A percentile compares a stretch with the other conserved stretches of the same genome.
phyloP scores from a whole-genome alignment of 2,113 vertebrate genomes.

The Salvelinus fontinalis region DNA sequence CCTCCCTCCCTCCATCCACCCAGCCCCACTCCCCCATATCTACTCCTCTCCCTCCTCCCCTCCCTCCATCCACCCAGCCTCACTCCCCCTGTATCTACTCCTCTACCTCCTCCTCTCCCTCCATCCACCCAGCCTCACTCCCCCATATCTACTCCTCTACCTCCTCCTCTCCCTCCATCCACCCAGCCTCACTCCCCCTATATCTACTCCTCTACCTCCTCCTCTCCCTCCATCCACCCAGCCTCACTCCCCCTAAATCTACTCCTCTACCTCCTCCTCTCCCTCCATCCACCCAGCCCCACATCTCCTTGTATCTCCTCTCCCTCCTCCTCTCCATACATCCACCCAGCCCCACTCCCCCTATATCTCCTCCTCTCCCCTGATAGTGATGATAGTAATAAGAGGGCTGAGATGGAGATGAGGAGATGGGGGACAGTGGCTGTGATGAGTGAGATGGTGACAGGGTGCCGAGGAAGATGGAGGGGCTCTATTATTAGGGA shows the following conservation, averaged over 20 bases:
- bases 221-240: too few species aligned
- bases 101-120: slow-evolving; percentile 4
- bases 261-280: too few species aligned
- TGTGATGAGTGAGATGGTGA: slow-evolving; percentile 57
- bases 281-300: slow-evolving; percentile 63
- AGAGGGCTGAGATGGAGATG: slow-evolving; percentile 55
- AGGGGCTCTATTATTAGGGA: slow-evolving; percentile 64
- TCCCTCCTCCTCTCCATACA: not conserved
- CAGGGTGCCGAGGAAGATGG: slow-evolving; percentile 42
- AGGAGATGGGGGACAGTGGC: slow-evolving; percentile 48
- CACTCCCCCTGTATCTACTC: slow-evolving; percentile 18
- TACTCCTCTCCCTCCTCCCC: slow-evolving; percentile 13
- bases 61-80: too few species aligned
- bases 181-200: slow-evolving; percentile 32
- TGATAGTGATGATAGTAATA: slow-evolving; percentile 58
- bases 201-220: slow-evolving; percentile 49
- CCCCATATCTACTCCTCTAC: too few species aligned
- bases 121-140: too few species aligned
- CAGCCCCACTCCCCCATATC: too few species aligned
- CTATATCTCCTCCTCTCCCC: slow-evolving; percentile 50
- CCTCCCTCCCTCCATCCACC: slow-evolving; percentile 14
- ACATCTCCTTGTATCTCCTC: not conserved
- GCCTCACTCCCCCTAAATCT: too few species aligned
- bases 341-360: slow-evolving; percentile 23
- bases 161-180: not conserved